phyloP scores from a whole-genome alignment of 2,888 invertebrate genomes.

The Lypha dubia region DNA sequence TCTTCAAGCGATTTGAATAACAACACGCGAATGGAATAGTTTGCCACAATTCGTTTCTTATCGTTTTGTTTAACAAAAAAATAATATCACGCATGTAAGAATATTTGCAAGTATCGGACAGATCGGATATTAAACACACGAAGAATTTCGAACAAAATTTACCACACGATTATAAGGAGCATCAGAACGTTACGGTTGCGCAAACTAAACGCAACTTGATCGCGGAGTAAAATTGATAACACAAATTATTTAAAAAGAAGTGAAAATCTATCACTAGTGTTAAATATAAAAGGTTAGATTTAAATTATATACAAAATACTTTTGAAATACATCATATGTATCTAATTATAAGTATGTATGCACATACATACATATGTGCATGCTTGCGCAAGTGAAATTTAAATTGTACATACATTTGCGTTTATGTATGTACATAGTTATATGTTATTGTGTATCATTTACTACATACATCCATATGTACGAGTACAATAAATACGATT shows the following conservation, averaged over 20 bases:
- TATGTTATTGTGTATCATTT: no score
- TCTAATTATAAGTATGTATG: background rate
- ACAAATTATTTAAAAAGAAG: conserved; percentile 36
- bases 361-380: background rate
- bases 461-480: no score
- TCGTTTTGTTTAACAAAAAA: conserved; percentile 33
- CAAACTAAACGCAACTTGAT: conserved; percentile 79
- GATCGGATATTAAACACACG: conserved; percentile 72
- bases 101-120: conserved; percentile 73
- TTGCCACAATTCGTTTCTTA: conserved; percentile 53
- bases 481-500: background rate
- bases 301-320: conserved; percentile 24
- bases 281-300: conserved; percentile 56
- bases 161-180: conserved; percentile 60
- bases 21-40: conserved; percentile 25
- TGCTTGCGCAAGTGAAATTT: background rate
- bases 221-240: conserved; percentile 57
- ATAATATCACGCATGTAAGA: conserved; percentile 38
- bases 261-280: conserved; percentile 24
- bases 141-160: conserved; percentile 70
- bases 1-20: conserved; percentile 61
- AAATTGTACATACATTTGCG: background rate
- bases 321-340: background rate
- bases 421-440: background rate
- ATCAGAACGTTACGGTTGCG: conserved; percentile 80